Base-by-base conservation (phyloP, 2,888 invertebrate species). In the Criorhina ranunculi region DNA sequence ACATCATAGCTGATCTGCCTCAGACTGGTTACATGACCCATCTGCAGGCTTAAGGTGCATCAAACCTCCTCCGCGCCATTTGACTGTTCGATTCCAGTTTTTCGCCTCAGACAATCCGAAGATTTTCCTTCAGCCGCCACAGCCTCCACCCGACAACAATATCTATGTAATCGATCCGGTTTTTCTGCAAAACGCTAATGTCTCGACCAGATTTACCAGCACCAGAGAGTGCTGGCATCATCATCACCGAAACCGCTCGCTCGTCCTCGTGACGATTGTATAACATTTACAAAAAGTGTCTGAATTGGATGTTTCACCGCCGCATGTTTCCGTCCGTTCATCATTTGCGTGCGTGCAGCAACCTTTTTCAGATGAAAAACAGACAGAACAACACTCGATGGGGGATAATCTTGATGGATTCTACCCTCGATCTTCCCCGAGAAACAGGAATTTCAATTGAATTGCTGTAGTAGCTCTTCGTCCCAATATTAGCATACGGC, bases 101-200 rank as follows among this genome's bases (percentile, higher is more conserved):
- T 76, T 51, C 24, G 33, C 19, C 33, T 35, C 73, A 83, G 62
- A 83, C 81, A 51, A 76, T 49, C 15, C 2, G 49, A 29, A 46
- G 29, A 44, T 49, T 64, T 64, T 73, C 9, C 51, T 33, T 17
- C 51, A 15, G 24, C 2, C 17, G 7, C 7, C 24, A 24, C 24
- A 11, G 59, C 31, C 46, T 64, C 46, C 76, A 67, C 15, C 67
- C 53, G 69, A 77, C 53, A 59, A 69, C 70, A 64, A 70, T 70
- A n/a, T n/a, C n/a, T n/a, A 78, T 64, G 70, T 70, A 78, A 78
- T 78, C 78, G 62, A 70, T 78, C 78, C 70, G 78, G 78, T 78
- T 78, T 69, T 70, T 31, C 40, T 53, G 69, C 55, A 15, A 42
- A 42, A 19, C 31, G 53, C n/a, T 66, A 49, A 37, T 66, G 40